Base-by-base conservation (phyloP, 37 sponge, comb jelly and placozoan genomes). In the Agelas oroides region DNA sequence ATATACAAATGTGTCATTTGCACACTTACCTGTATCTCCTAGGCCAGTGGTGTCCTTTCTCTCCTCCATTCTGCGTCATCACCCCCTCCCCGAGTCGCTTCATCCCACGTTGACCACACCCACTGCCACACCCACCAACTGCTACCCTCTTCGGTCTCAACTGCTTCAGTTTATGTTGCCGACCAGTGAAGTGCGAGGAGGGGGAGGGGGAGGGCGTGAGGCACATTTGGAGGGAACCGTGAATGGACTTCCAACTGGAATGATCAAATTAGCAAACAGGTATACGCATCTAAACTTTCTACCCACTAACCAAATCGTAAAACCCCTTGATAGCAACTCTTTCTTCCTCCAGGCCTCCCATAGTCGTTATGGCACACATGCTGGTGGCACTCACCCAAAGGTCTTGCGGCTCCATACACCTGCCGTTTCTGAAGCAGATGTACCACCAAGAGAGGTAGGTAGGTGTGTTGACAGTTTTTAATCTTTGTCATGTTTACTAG, bases 371-470 rank as follows among this genome's bases (percentile, higher is more conserved):
- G 54, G 64, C 84, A 0, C 76, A 65, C 28, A 11, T 75, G 17
- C 65, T 84, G 68, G 76, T 84, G 55, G 75, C 76, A 1, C 76
- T 84, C 25, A 84, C 76, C 30, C 84, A 84, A 76, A 40, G 84
- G 13, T 64, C 84, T 5, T 63, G 65, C 36, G n/a, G 59, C 38
- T 74, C 56, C 65, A 40, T 59, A 6, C 75, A 84, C 18, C 76
- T 75, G 35, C 68, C 75, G 30, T 59, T 57, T 57, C 83, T 83
- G 52, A 74, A 65, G 53, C 24, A 17, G 17, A 33, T 75, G 56
- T 75, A 58, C 70, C 66, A 58, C 0, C 68, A 25, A 13, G 46
- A 53, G 5, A 84, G 68, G 84, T 84, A 16, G 20, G 54, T 28
- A 8, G 3, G 35, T 12, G 8, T 46, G 46, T 46, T 46, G 3